Evolutionary conservation across 64 coral and sea anemone species (phyloP).

Genomic region (Orbicella faveolata): DNA sequence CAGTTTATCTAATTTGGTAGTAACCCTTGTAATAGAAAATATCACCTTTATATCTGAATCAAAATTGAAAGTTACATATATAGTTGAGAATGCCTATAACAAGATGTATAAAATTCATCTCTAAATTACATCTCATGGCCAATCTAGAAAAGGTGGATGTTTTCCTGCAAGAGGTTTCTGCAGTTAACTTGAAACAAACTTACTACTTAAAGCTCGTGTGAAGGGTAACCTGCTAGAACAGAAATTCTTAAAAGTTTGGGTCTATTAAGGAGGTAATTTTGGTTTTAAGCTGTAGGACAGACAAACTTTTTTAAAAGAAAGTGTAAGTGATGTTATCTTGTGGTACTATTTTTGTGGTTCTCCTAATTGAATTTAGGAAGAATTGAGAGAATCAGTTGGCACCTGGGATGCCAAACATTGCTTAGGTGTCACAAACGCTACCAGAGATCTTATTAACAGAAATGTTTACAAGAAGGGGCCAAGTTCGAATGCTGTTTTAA

Average conservation of each 20-base stretch:
- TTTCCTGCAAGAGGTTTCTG: not conserved
- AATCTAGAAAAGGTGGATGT: not conserved
- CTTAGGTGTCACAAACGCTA: not conserved
- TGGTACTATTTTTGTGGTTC: not conserved
- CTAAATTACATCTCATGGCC: not conserved
- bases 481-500: not conserved
- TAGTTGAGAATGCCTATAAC: too few relatives aligned
- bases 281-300: not conserved
- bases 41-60: too few relatives aligned
- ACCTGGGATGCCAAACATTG: constrained; percentile 13
- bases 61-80: too few relatives aligned
- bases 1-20: not conserved
- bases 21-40: not conserved
- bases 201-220: not conserved
- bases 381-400: not conserved
- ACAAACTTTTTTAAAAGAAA: not conserved
- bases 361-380: not conserved
- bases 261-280: not conserved
- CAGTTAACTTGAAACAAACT: not conserved
- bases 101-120: too few relatives aligned
- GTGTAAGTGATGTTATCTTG: not conserved
- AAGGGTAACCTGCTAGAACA: not conserved
- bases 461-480: not conserved
- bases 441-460: not conserved
- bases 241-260: not conserved